phyloP scores from a whole-genome alignment of 2,113 vertebrate species.

The Etheostoma cragini region DNA sequence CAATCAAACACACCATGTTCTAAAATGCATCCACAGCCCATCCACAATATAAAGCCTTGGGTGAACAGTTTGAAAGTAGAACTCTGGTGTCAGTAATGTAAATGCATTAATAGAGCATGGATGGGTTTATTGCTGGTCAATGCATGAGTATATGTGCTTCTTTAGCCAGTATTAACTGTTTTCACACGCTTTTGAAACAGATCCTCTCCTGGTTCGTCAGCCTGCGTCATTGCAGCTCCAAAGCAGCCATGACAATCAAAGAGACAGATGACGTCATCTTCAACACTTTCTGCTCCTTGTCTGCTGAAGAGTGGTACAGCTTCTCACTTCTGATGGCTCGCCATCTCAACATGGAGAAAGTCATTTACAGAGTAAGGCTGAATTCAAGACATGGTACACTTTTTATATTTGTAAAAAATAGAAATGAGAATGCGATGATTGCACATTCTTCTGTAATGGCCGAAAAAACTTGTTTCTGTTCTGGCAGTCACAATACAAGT shows the following conservation, averaged over 20 bases:
- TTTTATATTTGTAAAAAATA: neutral
- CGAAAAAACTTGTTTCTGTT: constrained; percentile 3
- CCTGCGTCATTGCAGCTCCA: constrained; percentile 82
- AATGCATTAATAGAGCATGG: neutral
- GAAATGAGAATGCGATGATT: neutral
- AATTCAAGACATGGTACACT: neutral
- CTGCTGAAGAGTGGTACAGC: constrained; percentile 78
- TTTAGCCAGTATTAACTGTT: neutral
- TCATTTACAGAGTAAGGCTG: constrained; percentile 79
- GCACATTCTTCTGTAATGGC: neutral
- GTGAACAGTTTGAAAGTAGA: neutral
- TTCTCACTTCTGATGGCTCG: constrained; percentile 86
- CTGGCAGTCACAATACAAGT: neutral
- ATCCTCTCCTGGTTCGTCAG: constrained; percentile 75
- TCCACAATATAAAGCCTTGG: neutral
- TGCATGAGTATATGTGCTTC: neutral
- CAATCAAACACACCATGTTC: neutral
- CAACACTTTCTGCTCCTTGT: constrained; percentile 84
- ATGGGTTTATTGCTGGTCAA: neutral
- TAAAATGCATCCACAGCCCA: neutral
- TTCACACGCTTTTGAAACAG: constrained; percentile 57
- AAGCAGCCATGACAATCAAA: constrained; percentile 25
- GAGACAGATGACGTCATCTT: constrained; percentile 57
- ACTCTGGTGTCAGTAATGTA: neutral
- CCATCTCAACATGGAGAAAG: constrained; percentile 82